Evolutionary conservation across 2,888 invertebrate genomes (phyloP), one percentile per base, ranked within the genome.

Genomic region (Synanthedon formicaeformis): DNA sequence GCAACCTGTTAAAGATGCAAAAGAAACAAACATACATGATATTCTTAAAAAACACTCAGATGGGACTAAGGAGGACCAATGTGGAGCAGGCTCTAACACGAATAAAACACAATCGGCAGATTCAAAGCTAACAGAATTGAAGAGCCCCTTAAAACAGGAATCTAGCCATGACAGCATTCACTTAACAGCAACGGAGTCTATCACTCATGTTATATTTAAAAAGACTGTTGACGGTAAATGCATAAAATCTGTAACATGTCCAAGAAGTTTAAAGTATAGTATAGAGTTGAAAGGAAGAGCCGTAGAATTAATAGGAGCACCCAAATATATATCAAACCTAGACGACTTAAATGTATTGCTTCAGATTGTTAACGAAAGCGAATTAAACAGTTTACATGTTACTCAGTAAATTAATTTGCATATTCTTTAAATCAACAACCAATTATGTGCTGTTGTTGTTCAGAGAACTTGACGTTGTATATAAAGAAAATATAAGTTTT

Each of bases 331-430:
- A 59, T 74, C 79, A 56, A 82, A 74, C 65, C 66, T 82, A 67
- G 86, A 83, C 60, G 88, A 88, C 62, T 71, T 88, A 60, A 66
- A 81, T 73, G 84, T 88, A 58, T 68, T 88, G 57, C 72, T 88
- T 62, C 83, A 88, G 69, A 88, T 88, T 65, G 87, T 88, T 53
- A 78, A 88, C 65, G 87, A 88, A 60, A 82, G 77, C 66, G 75
- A 80, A 63, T 65, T 84, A 55, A 70, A 73, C 57, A 83, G 78
- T 71, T 71, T 81, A 56, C 80, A 87, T 80, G 78, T 88, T 53
- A 69, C 77, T 58, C 75, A 81, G 63, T 80, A 70, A 69, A 60
- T 56, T 34, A 34, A 34, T 10, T 34, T 34, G 10, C 8, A 34
- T 34, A 34, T 34, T 34, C 34, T 6, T 34, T 10, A 34, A 10